These are phyloP conservation scores for Chelmon rostratus DNA, from an alignment of 2,797 vertebrate genomes.

Conservation along the genomic window DNA sequence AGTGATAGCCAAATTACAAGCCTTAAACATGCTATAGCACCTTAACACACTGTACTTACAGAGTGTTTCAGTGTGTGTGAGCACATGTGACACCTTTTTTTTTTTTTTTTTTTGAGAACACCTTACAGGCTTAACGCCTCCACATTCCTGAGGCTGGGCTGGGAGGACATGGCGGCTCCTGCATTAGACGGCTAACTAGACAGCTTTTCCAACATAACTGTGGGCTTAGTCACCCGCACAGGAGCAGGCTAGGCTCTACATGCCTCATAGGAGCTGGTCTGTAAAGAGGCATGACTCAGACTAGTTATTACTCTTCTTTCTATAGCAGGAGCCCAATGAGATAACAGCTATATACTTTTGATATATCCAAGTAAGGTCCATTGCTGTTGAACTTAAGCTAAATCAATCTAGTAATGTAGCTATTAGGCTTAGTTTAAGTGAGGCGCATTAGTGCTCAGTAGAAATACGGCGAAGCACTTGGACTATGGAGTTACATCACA, in stretches of 20 bases:
- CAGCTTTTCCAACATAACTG: constrained; percentile 76
- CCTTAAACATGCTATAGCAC: neutral
- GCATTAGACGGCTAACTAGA: constrained; percentile 65
- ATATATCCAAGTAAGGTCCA: constrained; percentile 18
- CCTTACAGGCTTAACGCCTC: constrained; percentile 68
- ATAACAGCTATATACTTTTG: constrained; percentile 34
- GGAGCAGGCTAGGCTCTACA: constrained; percentile 67
- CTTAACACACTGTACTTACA: neutral
- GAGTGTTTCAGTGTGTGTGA: constrained; percentile 6
- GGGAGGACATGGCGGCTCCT: constrained; percentile 68
- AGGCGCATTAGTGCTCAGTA: constrained; percentile 32
- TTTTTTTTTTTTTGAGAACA: constrained; percentile 28
- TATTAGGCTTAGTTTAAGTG: constrained; percentile 36
- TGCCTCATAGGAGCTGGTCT: constrained; percentile 54
- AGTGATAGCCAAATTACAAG: constrained; percentile 13
- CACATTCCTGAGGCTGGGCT: constrained; percentile 73
- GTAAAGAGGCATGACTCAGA: constrained; percentile 61
- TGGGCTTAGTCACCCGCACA: constrained; percentile 73
- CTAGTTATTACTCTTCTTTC: constrained; percentile 30
- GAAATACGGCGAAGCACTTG: constrained; percentile 46
- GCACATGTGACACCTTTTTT: constrained; percentile 32
- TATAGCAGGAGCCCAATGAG: constrained; percentile 35
- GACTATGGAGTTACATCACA: constrained; percentile 66
- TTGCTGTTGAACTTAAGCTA: constrained; percentile 5
- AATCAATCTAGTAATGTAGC: constrained; percentile 55